phyloP scores from a whole-genome alignment of 2,113 vertebrate species.

The Aspiorhynchus laticeps region DNA sequence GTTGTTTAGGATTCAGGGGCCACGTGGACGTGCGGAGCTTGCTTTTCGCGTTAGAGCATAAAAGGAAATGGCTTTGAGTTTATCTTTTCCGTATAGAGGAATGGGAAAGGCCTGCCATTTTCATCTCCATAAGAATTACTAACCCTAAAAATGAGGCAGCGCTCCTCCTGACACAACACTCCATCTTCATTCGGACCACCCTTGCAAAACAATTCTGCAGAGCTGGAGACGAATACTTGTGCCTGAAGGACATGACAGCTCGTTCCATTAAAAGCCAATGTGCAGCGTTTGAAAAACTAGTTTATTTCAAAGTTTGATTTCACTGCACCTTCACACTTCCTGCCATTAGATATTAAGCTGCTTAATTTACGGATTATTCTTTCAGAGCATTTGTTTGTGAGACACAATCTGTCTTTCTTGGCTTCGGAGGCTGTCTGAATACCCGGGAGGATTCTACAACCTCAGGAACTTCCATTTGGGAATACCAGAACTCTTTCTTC shows the following conservation, averaged over 20 bases:
- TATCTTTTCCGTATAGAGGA: conserved; percentile 29
- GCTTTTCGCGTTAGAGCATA: conserved; percentile 30
- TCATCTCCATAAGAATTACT: conserved; percentile 50
- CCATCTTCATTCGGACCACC: conserved; percentile 39
- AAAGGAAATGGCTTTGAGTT: conserved; percentile 46
- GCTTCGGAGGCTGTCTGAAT: neutral
- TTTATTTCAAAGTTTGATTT: conserved; percentile 33
- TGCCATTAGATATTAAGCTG: conserved; percentile 25
- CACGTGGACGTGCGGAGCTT: conserved; percentile 12
- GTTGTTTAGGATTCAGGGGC: conserved; percentile 14
- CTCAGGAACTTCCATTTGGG: conserved; percentile 6
- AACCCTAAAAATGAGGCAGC: conserved; percentile 41
- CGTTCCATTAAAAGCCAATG: neutral
- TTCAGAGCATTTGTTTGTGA: conserved; percentile 16
- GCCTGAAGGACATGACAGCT: conserved; percentile 29
- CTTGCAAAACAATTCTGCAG: conserved; percentile 27
- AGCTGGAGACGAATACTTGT: conserved; percentile 36
- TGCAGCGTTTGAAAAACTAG: conserved; percentile 32
- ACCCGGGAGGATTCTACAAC: neutral
- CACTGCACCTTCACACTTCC: conserved; percentile 9
- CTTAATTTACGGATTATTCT: conserved; percentile 35
- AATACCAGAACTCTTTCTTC: conserved; percentile 20
- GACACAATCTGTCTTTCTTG: conserved; percentile 25
- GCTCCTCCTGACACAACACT: conserved; percentile 26
- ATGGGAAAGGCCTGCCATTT: conserved; percentile 33